Evolutionary conservation across 2,888 invertebrate genomes (phyloP).

Genomic region (Melipona bicolor): DNA sequence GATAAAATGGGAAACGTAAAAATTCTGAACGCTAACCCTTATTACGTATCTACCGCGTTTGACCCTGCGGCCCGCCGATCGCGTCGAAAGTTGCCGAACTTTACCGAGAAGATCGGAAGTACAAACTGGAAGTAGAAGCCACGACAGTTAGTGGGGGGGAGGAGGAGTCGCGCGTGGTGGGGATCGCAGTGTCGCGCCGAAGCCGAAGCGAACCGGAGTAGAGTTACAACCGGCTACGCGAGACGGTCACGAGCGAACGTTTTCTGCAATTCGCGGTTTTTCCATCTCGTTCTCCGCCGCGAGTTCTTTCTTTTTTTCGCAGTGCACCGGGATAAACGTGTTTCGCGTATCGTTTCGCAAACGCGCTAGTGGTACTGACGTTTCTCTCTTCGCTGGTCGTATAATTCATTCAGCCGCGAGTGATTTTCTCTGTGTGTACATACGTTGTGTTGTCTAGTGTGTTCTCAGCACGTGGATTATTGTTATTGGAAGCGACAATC

Average conservation of each 20-base stretch:
- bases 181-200: constrained; percentile 46
- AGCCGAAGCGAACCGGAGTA: constrained; percentile 58
- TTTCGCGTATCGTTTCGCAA: constrained; percentile 9
- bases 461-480: constrained; percentile 70
- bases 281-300: constrained; percentile 31
- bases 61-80: constrained; percentile 34
- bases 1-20: not conserved
- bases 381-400: constrained; percentile 3
- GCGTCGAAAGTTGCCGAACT: constrained; percentile 46
- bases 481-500: constrained; percentile 37
- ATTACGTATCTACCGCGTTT: not conserved
- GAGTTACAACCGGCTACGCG: constrained; percentile 72
- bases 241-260: constrained; percentile 56
- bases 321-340: constrained; percentile 28
- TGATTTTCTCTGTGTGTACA: constrained; percentile 49
- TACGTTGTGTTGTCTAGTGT: constrained; percentile 47
- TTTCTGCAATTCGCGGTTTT: constrained; percentile 43
- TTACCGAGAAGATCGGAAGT: constrained; percentile 51
- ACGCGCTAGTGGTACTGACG: constrained; percentile 40
- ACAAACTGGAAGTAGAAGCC: constrained; percentile 56
- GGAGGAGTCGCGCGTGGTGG: constrained; percentile 32
- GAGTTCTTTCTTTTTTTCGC: constrained; percentile 27
- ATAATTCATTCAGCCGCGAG: constrained; percentile 26
- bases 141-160: constrained; percentile 22
- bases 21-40: not conserved